Conservation (phyloP, 37 sponge, comb jelly and placozoan species). For the Beroe ovata region DNA sequence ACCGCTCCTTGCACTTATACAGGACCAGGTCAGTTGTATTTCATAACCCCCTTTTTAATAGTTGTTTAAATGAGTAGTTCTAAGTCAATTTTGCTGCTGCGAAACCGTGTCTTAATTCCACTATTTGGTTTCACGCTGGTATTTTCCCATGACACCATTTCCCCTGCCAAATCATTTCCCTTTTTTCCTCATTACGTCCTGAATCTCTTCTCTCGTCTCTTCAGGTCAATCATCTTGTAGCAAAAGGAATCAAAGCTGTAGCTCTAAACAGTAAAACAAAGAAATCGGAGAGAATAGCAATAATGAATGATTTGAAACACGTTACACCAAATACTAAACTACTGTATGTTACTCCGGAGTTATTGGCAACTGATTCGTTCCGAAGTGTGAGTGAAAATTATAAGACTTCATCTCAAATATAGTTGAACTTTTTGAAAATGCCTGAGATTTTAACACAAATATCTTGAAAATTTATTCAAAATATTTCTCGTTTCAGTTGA, state of each 20-base stretch:
- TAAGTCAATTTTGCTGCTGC: too few relatives aligned
- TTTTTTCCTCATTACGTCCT: too few relatives aligned
- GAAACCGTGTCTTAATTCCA: too few relatives aligned
- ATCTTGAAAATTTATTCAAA: neutral
- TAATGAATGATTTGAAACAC: conserved; percentile 75
- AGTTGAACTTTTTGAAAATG: too few relatives aligned
- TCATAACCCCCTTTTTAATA: too few relatives aligned
- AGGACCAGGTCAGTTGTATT: conserved; percentile 81
- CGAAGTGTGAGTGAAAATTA: too few relatives aligned
- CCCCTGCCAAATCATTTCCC: too few relatives aligned
- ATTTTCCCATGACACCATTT: too few relatives aligned
- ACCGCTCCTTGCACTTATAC: conserved; percentile 93
- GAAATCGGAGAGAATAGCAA: conserved; percentile 70
- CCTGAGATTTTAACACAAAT: too few relatives aligned
- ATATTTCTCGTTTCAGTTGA: conserved; percentile 1
- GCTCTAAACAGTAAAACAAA: conserved; percentile 88
- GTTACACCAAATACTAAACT: conserved; percentile 75
- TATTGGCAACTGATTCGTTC: conserved; percentile 81
- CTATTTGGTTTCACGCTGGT: too few relatives aligned
- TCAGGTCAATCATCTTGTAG: conserved; percentile 75
- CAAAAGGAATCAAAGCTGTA: conserved; percentile 72
- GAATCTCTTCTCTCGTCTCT: neutral
- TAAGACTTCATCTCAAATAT: too few relatives aligned
- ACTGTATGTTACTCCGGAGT: conserved; percentile 95
- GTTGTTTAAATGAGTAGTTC: too few relatives aligned